Base-by-base conservation (phyloP, 2,797 vertebrate genomes). In the Meriones psammophilus region DNA sequence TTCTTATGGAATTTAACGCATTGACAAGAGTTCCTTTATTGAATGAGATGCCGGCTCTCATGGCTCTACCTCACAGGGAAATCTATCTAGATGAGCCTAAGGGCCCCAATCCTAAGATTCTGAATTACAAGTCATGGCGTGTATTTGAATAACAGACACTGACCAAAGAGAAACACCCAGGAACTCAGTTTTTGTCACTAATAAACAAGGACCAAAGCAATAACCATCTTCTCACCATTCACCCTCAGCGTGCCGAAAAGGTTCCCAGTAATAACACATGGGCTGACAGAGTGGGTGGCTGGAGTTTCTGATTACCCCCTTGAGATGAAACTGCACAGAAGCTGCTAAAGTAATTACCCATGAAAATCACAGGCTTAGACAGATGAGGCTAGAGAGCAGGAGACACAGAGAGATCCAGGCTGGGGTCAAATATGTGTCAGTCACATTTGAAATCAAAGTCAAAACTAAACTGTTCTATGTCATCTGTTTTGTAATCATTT, bases 141-240 rank as follows among this genome's bases (percentile, higher is more conserved):
- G 60, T 73, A 60, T 83, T 20, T 89, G 39, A 83, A 88, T 92
- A 88, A 85, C 9, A 42, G 69, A 62, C 69, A 60, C 46, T 71
- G 26, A 71, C 64, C n/a, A 74, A 36, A 78, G 12, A 91, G 28
- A 88, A 94, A 73, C 26, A 62, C n/a, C 42, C 7, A 39, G 50
- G 4, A 79, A 76, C n/a, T 86, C 66, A 20, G 8, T 60, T 91
- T 91, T 96, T 8, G 58, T 89, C 46, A 33, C 69, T 94, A 92
- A 94, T 86, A 42, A 96, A 69, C 54, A 91, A 58, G 18, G 68
- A 84, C 77, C 78, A 86, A 95, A 94, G 92, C 86, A 92, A 89
- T 83, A 39, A 86, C 3, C 30, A n/a, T 84, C 50, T 88, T 92
- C 73, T 79, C 81, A 85, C 46, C 33, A 22, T 28, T 39, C 6